These are phyloP conservation scores for Oenanthe melanoleuca DNA, from an alignment of 2,113 vertebrate genomes.

Conservation along the genomic window DNA sequence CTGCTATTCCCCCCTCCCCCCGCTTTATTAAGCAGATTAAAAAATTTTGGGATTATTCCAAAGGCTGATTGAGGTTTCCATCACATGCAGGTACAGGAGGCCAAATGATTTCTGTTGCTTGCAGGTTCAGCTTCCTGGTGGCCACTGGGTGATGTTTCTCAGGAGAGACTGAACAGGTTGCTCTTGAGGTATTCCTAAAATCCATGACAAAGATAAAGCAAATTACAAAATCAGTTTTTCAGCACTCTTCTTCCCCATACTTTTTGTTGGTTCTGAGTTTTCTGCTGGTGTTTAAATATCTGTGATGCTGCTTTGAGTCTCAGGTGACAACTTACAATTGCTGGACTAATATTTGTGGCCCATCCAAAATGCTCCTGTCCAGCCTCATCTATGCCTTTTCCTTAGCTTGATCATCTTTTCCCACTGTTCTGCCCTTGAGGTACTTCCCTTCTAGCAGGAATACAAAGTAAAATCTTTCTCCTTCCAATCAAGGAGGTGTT, in stretches of 20 bases:
- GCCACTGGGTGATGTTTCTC: not conserved
- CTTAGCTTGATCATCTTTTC: not conserved
- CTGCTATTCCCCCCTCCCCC: fast-evolving
- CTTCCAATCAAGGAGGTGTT: not conserved
- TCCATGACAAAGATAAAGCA: not conserved
- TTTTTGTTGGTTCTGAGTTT: not conserved
- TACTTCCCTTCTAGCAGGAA: not conserved
- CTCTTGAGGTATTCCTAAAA: not conserved
- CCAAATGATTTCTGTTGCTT: not conserved
- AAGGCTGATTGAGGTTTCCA: not conserved
- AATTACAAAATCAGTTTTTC: not conserved
- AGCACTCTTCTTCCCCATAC: not conserved
- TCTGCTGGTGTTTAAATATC: not conserved
- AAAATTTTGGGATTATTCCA: not conserved
- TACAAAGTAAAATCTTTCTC: not conserved
- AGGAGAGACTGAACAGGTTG: not conserved
- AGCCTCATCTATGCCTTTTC: not conserved
- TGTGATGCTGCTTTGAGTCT: not conserved
- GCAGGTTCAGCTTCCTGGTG: not conserved
- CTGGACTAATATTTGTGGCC: not conserved
- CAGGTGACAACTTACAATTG: not conserved
- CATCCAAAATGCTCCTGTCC: not conserved
- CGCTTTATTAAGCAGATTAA: not conserved
- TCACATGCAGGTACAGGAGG: not conserved
- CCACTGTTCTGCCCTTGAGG: not conserved